Evolutionary conservation across 2,797 vertebrate genomes (phyloP).

Genomic region (Neostethus bicornis): DNA sequence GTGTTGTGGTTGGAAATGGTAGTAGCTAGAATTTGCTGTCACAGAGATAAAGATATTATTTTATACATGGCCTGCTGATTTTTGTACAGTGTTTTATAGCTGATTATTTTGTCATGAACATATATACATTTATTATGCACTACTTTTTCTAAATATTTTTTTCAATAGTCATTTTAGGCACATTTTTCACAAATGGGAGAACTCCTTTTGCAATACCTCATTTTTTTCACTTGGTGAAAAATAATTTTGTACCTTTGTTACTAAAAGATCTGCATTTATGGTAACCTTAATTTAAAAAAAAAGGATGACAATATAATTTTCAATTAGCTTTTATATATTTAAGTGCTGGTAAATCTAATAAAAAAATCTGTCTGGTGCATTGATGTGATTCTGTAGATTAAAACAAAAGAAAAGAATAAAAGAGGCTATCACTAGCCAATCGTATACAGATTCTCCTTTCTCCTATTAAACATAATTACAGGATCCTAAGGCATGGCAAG

Average conservation of each 20-base stretch:
- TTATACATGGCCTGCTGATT: conserved; percentile 99
- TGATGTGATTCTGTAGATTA: conserved; percentile 96
- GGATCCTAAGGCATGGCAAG: conserved; percentile 82
- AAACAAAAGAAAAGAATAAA: conserved; percentile 82
- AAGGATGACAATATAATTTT: conserved; percentile 99
- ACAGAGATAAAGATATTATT: conserved; percentile 97
- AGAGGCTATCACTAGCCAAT: conserved; percentile 87
- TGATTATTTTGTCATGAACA: conserved; percentile 99
- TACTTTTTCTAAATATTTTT: conserved; percentile 99
- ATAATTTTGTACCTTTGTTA: conserved; percentile 99
- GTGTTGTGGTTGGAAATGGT: conserved; percentile 91
- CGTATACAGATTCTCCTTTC: conserved; percentile 87
- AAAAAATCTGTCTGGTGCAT: conserved; percentile 89
- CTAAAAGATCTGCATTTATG: conserved; percentile 99
- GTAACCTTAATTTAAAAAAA: conserved; percentile 93
- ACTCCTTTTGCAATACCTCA: conserved; percentile 99
- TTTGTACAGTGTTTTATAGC: conserved; percentile 99
- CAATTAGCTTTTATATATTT: conserved; percentile 99
- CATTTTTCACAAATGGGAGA: conserved; percentile 99
- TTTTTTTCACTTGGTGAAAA: conserved; percentile 99
- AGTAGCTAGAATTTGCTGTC: conserved; percentile 98
- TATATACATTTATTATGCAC: conserved; percentile 99
- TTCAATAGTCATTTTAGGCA: conserved; percentile 99
- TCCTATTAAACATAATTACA: conserved; percentile 77
- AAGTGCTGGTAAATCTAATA: conserved; percentile 98